Evolutionary conservation across 2,113 vertebrate genomes (phyloP), one percentile per base, ranked within the genome.

Genomic region (Entosphenus tridentatus): DNA sequence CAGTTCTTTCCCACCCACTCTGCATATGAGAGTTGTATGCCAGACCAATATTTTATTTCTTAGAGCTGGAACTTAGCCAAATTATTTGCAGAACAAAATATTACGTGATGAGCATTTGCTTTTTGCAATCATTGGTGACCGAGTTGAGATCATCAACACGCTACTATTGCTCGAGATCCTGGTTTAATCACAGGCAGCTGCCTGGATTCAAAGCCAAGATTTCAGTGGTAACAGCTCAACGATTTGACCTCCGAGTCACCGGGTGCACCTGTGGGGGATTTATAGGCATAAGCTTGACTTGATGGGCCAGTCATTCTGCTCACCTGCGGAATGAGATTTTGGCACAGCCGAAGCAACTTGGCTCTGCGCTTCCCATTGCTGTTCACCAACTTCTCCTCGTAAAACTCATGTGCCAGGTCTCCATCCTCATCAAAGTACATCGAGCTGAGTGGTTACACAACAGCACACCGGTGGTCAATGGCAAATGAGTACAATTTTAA

Each of bases 321-420:
- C 77, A 98, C 93, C 88, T 96, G 93, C 80, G 93, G 90, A 80
- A 89, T 85, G 76, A 96, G 79, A 76, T 96, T 96, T 78, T 90
- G 96, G 73, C 91, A 86, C 69, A 96, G 87, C 74, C 88, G 84
- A 80, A 86, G 95, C 81, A 98, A 85, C 80, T 96, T 95, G 70
- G 90, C 89, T 62, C 85, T 88, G 75, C 86, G 95, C 72, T 87
- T 84, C 67, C 92, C 93, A 1, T 98, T 96, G 84, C 89, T 93
- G 70, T 87, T 93, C 76, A 96, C 83, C 75, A 98, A 82, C 8
- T 85, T 95, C 80, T 98, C 92, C 75, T 96, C 93, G 3, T 96
- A 96, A 80, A 96, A 98, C 71, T 98, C 90, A 39, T 98, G 93
- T 67, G 93, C 93, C 12, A 98, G 83, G 72, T 98, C 93, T 2